Evolutionary conservation across 2,888 invertebrate genomes (phyloP).

Genomic region (Pterostichus madidus): DNA sequence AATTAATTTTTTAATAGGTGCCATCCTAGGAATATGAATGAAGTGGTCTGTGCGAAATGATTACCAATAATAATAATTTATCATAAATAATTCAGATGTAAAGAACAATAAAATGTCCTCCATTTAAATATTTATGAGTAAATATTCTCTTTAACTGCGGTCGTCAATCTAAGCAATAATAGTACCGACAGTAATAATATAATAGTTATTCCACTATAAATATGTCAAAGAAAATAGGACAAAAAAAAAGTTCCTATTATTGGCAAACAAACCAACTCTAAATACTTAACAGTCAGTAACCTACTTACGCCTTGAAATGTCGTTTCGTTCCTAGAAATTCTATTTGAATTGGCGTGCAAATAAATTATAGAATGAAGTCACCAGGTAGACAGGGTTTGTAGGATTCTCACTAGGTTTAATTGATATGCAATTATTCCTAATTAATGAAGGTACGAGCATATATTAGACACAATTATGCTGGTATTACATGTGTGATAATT

Average conservation of each 20-base stretch:
- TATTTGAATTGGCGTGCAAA: conserved; percentile 15
- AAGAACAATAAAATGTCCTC: background rate
- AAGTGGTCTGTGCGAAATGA: background rate
- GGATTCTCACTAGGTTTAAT: conserved; percentile 17
- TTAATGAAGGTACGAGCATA: conserved; percentile 36
- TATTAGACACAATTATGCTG: conserved; percentile 23
- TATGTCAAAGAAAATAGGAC: conserved; percentile 10
- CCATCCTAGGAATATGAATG: too few relatives aligned
- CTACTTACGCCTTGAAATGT: conserved; percentile 9
- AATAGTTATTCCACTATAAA: conserved; percentile 24
- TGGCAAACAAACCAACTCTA: conserved; percentile 10
- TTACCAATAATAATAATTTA: background rate
- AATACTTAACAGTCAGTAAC: conserved; percentile 1
- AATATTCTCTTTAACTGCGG: conserved; percentile 3
- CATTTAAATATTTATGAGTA: conserved; percentile 32
- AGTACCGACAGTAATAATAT: conserved; percentile 31
- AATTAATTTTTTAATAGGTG: too few relatives aligned
- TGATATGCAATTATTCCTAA: conserved; percentile 41
- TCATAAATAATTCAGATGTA: conserved; percentile 2
- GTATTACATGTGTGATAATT: conserved; percentile 1
- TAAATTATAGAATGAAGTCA: background rate
- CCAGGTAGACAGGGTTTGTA: background rate
- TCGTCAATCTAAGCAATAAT: background rate
- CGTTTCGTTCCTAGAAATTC: conserved; percentile 24
- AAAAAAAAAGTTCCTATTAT: conserved; percentile 29